Percentiles rank a stretch among this genome's conserved stretches.
Evolutionary conservation across 2,113 vertebrate species (phyloP).

Genomic region (Limanda limanda): DNA sequence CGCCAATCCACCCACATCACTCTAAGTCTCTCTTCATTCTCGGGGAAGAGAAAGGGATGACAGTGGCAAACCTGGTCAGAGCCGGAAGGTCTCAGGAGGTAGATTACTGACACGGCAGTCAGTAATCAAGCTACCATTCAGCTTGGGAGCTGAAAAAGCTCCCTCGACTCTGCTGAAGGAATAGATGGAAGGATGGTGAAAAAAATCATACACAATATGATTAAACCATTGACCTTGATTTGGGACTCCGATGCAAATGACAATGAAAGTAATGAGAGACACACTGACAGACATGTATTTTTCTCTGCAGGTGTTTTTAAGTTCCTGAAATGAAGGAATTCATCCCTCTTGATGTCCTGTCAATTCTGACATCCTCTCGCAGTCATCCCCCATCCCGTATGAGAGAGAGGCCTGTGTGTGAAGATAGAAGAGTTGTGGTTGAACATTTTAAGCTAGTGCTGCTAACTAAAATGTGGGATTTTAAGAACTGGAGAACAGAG

Average conservation of each 20-base stretch:
- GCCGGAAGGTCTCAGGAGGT: slow-evolving; percentile 15
- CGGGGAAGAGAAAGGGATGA: slow-evolving; percentile 13
- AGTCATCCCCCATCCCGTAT: no score
- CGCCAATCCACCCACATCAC: background rate
- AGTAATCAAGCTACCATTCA: slow-evolving; percentile 53
- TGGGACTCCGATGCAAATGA: background rate
- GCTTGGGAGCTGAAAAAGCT: slow-evolving; percentile 2
- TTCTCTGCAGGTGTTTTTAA: background rate
- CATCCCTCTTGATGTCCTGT: no score
- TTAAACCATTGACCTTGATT: background rate
- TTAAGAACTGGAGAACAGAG: no score
- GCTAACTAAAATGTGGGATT: no score
- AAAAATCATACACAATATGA: background rate
- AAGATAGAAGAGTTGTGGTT: no score
- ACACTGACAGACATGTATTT: background rate
- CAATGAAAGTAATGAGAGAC: background rate
- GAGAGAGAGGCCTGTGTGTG: no score
- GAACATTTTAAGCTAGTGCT: no score
- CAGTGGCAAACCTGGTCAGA: slow-evolving; percentile 11
- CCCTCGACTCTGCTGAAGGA: background rate
- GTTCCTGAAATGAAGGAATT: background rate
- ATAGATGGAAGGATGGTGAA: background rate
- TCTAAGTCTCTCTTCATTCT: slow-evolving; percentile 5
- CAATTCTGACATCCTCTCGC: no score
- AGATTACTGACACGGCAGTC: slow-evolving; percentile 19